Percentiles rank a stretch among this genome's conserved stretches.
Evolutionary conservation across 1,140 invertebrate genomes (phyloP).

Genomic region (Meloidogyne exigua): DNA sequence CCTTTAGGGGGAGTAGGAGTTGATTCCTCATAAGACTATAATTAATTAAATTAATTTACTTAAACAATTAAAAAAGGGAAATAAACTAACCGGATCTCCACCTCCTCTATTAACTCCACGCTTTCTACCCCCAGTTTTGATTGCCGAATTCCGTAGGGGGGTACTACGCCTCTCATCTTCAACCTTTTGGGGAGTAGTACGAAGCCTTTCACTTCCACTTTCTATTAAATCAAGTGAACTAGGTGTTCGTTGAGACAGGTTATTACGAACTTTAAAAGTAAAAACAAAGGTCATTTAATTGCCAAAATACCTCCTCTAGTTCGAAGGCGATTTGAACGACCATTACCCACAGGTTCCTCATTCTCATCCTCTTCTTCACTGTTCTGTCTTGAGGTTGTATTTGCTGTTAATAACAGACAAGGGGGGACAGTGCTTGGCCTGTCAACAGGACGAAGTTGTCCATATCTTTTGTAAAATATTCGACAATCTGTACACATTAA

Average conservation of each 20-base stretch:
- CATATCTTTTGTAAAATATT: slow-evolving; percentile 78
- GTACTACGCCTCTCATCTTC: slow-evolving; percentile 26
- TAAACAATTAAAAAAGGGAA: neutral
- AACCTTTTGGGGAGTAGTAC: slow-evolving; percentile 13
- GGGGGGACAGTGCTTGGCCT: slow-evolving; percentile 46
- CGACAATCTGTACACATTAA: slow-evolving; percentile 80
- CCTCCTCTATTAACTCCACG: slow-evolving; percentile 1
- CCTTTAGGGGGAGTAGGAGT: slow-evolving; percentile 9
- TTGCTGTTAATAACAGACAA: slow-evolving; percentile 18
- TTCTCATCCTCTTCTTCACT: slow-evolving; percentile 33
- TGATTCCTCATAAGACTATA: slow-evolving; percentile 2
- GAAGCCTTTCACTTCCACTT: neutral
- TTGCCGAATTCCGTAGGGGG: slow-evolving; percentile 2
- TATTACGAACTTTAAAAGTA: slow-evolving; percentile 1
- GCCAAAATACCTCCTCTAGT: slow-evolving; percentile 17
- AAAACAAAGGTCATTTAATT: too few relatives aligned
- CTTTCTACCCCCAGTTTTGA: slow-evolving; percentile 13
- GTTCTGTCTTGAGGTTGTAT: slow-evolving; percentile 8
- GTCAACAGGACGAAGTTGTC: slow-evolving; percentile 72
- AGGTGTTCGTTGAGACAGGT: slow-evolving; percentile 25
- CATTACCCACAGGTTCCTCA: slow-evolving; percentile 24
- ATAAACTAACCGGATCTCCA: neutral
- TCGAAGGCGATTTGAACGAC: slow-evolving; percentile 10
- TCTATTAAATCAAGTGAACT: slow-evolving; percentile 26
- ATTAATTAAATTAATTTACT: neutral